These are phyloP conservation scores for Phymanthus crucifer DNA, from an alignment of 92 coral and sea anemone species.

Conservation along the genomic window DNA sequence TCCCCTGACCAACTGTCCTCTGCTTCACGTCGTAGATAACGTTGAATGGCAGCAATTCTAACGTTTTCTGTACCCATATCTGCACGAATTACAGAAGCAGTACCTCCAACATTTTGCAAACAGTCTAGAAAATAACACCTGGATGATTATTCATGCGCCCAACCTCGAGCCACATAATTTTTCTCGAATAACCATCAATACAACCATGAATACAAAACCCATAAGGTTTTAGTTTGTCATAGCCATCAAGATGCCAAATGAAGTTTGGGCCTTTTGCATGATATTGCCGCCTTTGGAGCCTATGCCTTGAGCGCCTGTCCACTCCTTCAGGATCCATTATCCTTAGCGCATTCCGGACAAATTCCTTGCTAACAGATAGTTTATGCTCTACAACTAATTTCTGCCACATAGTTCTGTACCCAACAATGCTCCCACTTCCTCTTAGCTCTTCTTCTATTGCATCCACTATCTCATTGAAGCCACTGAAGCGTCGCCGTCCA, in stretches of 20 bases:
- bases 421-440: conserved; percentile 45
- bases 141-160: conserved; percentile 50
- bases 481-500: conserved; percentile 4
- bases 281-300: conserved; percentile 61
- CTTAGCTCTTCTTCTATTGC: conserved; percentile 18
- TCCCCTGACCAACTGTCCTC: conserved; percentile 39
- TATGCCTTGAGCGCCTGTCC: conserved; percentile 26
- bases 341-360: conserved; percentile 30
- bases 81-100: conserved; percentile 42
- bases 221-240: conserved; percentile 63
- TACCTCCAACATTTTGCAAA: conserved; percentile 51
- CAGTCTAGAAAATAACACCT: conserved; percentile 53
- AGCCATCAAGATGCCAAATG: conserved; percentile 67
- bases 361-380: conserved; percentile 26
- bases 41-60: conserved; percentile 56
- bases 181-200: conserved; percentile 47
- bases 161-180: conserved; percentile 60
- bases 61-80: conserved; percentile 65
- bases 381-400: conserved; percentile 18
- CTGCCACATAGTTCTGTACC: conserved; percentile 45
- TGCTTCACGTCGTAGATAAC: conserved; percentile 54
- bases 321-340: conserved; percentile 42
- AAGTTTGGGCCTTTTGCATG: conserved; percentile 60
- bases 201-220: conserved; percentile 65
- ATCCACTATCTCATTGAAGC: not conserved